These are phyloP conservation scores for Anagrus nilaparvatae DNA, from an alignment of 1,140 invertebrate genomes.

Conservation along the genomic window DNA sequence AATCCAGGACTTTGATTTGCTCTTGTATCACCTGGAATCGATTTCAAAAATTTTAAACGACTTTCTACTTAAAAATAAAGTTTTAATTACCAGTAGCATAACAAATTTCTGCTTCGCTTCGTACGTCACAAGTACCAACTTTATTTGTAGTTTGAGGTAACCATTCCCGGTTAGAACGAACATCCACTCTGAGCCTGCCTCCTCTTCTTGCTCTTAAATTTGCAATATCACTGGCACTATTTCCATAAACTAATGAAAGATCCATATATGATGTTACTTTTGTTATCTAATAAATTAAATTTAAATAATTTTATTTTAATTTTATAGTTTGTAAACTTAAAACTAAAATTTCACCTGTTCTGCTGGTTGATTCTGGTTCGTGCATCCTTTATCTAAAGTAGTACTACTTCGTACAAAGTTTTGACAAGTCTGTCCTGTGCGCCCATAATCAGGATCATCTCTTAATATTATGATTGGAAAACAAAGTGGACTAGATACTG, in stretches of 20 bases:
- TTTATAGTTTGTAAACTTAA: no score
- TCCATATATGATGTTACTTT: conserved; percentile 78
- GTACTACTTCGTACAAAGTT: conserved; percentile 76
- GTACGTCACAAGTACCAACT: conserved; percentile 48
- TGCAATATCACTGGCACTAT: conserved; percentile 50
- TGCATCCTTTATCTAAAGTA: conserved; percentile 57
- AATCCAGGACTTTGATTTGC: conserved; percentile 81
- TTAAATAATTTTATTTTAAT: no score
- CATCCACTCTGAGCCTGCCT: conserved; percentile 52
- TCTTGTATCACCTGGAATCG: conserved; percentile 60
- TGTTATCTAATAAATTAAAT: conserved; percentile 60
- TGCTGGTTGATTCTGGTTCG: conserved; percentile 47
- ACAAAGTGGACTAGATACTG: conserved; percentile 51
- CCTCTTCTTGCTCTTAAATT: conserved; percentile 53
- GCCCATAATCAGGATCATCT: conserved; percentile 70
- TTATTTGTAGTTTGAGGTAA: conserved; percentile 57
- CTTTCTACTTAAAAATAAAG: no score
- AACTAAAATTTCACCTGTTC: conserved; percentile 62
- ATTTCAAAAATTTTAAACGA: no score
- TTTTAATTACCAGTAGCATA: conserved; percentile 51
- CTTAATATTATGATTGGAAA: conserved; percentile 75
- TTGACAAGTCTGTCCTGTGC: conserved; percentile 61
- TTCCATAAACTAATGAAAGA: conserved; percentile 76
- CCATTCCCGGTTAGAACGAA: conserved; percentile 55
- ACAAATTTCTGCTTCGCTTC: conserved; percentile 48